These are phyloP conservation scores for Metacarcinus magister DNA, from an alignment of 2,888 invertebrate genomes.

Conservation along the genomic window DNA sequence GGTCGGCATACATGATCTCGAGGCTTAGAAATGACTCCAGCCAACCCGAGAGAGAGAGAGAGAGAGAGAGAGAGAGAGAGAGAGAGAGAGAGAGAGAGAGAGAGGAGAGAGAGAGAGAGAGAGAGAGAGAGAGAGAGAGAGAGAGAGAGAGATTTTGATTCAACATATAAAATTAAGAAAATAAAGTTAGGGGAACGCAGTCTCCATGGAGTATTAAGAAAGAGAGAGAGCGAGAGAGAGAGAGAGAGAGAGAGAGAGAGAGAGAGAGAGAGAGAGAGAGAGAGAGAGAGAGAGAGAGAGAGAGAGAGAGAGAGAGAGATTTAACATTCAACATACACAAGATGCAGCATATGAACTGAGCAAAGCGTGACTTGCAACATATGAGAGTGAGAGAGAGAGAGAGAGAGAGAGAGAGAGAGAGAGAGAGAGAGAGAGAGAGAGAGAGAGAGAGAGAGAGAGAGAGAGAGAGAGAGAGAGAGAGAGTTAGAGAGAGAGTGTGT, in stretches of 20 bases:
- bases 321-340: no score
- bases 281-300: no score
- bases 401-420: no score
- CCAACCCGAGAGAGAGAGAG: background rate
- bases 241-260: background rate
- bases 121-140: background rate
- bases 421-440: no score
- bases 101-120: background rate
- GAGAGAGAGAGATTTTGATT: background rate
- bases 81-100: conserved; percentile 5
- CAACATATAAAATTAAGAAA: background rate
- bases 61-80: conserved; percentile 26
- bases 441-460: no score
- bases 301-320: no score
- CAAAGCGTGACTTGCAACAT: no score
- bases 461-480: no score
- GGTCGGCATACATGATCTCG: background rate
- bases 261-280: no score
- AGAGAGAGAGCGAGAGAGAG: background rate
- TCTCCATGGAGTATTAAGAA: background rate
- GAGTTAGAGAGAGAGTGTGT: background rate
- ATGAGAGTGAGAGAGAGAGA: no score
- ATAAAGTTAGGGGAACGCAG: background rate
- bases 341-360: no score
- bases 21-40: conserved; percentile 3